Conservation (phyloP, 1,140 invertebrate genomes). For the Drosophila mojavensis region DNA sequence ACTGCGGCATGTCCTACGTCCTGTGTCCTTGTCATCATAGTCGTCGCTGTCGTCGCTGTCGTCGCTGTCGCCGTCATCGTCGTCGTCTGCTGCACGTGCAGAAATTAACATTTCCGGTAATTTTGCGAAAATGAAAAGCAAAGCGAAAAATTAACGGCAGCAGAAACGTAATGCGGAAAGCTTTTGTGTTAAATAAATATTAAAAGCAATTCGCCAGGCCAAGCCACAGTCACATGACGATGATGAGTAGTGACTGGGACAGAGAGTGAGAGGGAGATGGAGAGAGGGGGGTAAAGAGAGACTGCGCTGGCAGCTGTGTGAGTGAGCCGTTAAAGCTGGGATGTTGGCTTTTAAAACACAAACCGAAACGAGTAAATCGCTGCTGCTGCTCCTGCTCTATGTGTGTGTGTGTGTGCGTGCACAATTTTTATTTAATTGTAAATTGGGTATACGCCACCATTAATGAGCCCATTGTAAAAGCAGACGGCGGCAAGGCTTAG, state of each 20-base stretch:
- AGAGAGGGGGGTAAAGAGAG: neutral
- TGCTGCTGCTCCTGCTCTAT: conserved; percentile 2
- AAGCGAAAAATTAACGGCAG: conserved; percentile 82
- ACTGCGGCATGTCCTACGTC: conserved; percentile 38
- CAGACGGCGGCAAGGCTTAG: conserved; percentile 31
- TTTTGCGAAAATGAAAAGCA: conserved; percentile 83
- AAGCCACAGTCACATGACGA: conserved; percentile 35
- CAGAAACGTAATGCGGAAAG: conserved; percentile 78
- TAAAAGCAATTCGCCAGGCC: conserved; percentile 75
- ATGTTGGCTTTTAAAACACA: conserved; percentile 69
- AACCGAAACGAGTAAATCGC: conserved; percentile 63
- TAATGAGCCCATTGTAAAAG: conserved; percentile 74
- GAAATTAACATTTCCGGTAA: conserved; percentile 83
- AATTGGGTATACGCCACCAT: conserved; percentile 74
- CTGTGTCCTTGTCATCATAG: conserved; percentile 42
- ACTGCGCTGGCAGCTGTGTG: conserved; percentile 6
- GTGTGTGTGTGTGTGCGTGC: conserved; percentile 13
- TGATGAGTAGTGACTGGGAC: conserved; percentile 4
- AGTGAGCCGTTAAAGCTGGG: conserved; percentile 52
- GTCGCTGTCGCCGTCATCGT: neutral
- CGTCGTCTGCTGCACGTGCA: conserved; percentile 75
- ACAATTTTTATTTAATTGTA: conserved; percentile 76
- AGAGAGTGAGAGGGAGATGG: conserved; percentile 6
- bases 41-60: conserved; percentile 37
- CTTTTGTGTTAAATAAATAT: conserved; percentile 83